phyloP scores from a whole-genome alignment of 2,888 invertebrate species.

The Drosophila sordidula region DNA sequence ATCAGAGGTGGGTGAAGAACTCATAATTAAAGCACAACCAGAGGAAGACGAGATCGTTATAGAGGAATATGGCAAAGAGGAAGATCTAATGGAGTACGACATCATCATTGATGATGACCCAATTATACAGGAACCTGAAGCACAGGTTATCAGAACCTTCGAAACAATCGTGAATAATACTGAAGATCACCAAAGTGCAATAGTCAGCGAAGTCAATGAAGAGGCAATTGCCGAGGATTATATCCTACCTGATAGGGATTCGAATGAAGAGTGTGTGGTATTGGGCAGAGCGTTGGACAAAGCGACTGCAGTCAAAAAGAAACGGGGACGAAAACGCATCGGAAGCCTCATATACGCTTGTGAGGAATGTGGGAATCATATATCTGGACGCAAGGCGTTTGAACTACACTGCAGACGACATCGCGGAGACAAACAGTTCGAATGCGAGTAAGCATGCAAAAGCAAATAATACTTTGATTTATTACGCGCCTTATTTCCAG shows the following conservation, averaged over 20 bases:
- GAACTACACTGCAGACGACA: conserved; percentile 71
- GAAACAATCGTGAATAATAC: neutral
- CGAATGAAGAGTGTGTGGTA: conserved; percentile 24
- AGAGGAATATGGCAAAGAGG: conserved; percentile 7
- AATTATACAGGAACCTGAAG: conserved; percentile 8
- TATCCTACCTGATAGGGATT: conserved; percentile 15
- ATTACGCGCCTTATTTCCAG: conserved; percentile 18
- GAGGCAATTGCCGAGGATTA: neutral
- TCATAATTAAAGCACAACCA: conserved; percentile 3
- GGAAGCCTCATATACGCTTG: conserved; percentile 51
- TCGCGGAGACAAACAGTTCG: conserved; percentile 67
- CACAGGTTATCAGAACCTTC: neutral
- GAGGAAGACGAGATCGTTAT: conserved; percentile 1
- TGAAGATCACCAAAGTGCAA: conserved; percentile 2
- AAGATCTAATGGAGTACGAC: conserved; percentile 33
- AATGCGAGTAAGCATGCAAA: conserved; percentile 60
- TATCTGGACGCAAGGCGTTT: conserved; percentile 64
- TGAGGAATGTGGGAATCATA: conserved; percentile 66
- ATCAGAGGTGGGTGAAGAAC: conserved; percentile 10
- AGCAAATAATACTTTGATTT: neutral
- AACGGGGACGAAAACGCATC: conserved; percentile 35
- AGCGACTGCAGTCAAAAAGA: conserved; percentile 25
- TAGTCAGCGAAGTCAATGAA: conserved; percentile 5
- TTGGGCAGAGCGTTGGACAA: conserved; percentile 15
- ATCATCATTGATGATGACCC: conserved; percentile 38